Base-by-base conservation (phyloP, 2,797 vertebrate species). In the Lepidocolaptes lacrymiger region DNA sequence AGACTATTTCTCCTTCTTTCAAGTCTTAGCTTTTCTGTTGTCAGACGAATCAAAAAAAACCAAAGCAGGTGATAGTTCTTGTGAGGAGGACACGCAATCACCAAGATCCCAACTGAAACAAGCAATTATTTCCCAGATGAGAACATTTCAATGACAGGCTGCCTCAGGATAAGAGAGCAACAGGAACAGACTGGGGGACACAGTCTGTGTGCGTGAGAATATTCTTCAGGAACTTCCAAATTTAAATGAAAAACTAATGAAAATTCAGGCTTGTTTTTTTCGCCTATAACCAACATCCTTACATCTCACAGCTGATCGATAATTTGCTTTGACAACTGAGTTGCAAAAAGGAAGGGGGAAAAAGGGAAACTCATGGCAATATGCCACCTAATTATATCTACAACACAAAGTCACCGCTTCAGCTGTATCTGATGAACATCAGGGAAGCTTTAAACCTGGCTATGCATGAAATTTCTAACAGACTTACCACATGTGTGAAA, bases 391-490 rank as follows among this genome's bases (percentile, higher is more conserved):
- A 95, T 97, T 96, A 95, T 80, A 88, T 88, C 79, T 86, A 62
- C 85, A 83, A 64, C 89, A 95, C 72, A 96, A 97, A 95, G 90
- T 88, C 83, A 86, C 83, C 64, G 51, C 68, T 87, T 95, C 78
- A 68, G 44, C 69, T 93, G 76, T 37, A 43, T 78, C 88, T 95
- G 81, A 89, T 67, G 91, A 94, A 96, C 96, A 89, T 94, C 88
- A 82, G 92, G 95, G 89, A 85, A 95, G 84, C 94, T 95, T 95
- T 95, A 91, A 95, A 93, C 59, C 74, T 91, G 94, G 94, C 68
- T 88, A 94, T 76, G 93, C 96, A 89, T 92, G 91, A 95, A 93
- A 96, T 85, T 96, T 96, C 90, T 93, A 95, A 91, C 95, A 94
- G 94, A 89, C 78, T 96, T 89, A 88, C 66, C 90, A 71, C 76